Evolutionary conservation across 2,113 vertebrate genomes (phyloP).

Genomic region (Corythornis vintsioides): DNA sequence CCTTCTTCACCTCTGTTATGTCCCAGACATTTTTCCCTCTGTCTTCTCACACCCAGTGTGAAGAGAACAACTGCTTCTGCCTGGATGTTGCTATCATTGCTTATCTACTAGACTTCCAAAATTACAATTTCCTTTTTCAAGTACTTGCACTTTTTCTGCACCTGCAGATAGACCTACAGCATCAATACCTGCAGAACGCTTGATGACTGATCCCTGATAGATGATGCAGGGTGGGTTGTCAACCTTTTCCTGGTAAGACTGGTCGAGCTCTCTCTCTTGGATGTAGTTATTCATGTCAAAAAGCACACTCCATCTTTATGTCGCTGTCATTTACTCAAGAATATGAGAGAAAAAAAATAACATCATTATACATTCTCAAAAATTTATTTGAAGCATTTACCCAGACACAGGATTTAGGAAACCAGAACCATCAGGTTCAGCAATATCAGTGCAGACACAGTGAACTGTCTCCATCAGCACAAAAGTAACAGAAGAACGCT

Average conservation of each 20-base stretch:
- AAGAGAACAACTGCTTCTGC: not conserved
- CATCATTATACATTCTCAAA: rapidly evolving
- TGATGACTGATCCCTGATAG: not conserved
- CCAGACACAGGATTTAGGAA: not conserved
- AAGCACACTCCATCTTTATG: not conserved
- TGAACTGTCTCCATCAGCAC: not conserved
- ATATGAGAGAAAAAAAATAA: not conserved
- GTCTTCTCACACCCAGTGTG: not conserved
- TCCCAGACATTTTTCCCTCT: not conserved
- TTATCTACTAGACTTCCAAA: not conserved
- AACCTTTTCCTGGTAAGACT: not conserved
- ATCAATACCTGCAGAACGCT: not conserved
- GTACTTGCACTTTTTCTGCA: too few species aligned
- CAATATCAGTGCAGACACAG: not conserved
- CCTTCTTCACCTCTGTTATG: not conserved
- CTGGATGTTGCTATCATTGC: not conserved
- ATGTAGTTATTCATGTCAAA: not conserved
- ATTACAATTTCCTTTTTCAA: not conserved
- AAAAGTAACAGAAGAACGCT: not conserved
- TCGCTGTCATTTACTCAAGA: not conserved
- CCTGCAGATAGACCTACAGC: not conserved
- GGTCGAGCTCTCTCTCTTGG: not conserved
- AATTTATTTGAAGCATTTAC: not conserved
- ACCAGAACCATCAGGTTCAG: not conserved
- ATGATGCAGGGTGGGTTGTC: not conserved